Conservation (phyloP, 2,888 invertebrate species). For the Drosophila kambysellisi region DNA sequence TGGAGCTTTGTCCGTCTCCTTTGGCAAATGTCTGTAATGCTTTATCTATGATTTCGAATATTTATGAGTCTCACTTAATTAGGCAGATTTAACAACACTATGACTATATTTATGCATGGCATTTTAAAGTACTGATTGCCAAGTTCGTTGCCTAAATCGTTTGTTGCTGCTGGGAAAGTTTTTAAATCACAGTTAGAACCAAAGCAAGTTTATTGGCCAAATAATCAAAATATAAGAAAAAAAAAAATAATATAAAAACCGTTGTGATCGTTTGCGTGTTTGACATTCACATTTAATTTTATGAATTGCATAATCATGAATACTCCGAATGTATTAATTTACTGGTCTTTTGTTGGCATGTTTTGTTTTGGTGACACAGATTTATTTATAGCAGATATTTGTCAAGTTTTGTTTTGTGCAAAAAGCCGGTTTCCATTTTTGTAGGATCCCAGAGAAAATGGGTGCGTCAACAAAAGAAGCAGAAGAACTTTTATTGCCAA, state of each 20-base stretch:
- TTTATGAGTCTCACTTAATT: slow-evolving; percentile 72
- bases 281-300: slow-evolving; percentile 72
- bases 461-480: slow-evolving; percentile 42
- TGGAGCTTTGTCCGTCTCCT: slow-evolving; percentile 12
- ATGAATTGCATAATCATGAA: slow-evolving; percentile 75
- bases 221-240: not conserved
- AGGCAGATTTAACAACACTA: slow-evolving; percentile 62
- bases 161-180: slow-evolving; percentile 57
- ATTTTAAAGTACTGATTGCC: slow-evolving; percentile 37
- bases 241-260: slow-evolving; percentile 6
- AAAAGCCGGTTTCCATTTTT: slow-evolving; percentile 51
- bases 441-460: slow-evolving; percentile 51
- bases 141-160: slow-evolving; percentile 61
- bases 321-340: slow-evolving; percentile 53
- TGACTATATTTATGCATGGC: slow-evolving; percentile 63
- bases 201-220: slow-evolving; percentile 39
- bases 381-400: slow-evolving; percentile 68
- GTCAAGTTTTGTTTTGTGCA: slow-evolving; percentile 43
- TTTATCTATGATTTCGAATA: slow-evolving; percentile 73
- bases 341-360: slow-evolving; percentile 31
- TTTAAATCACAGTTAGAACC: slow-evolving; percentile 39
- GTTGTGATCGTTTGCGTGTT: slow-evolving; percentile 62
- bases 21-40: slow-evolving; percentile 41
- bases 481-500: slow-evolving; percentile 26
- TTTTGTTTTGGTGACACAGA: slow-evolving; percentile 66